Evolutionary conservation across 2,797 vertebrate species (phyloP).

Genomic region (Pseudochirops corinnae): DNA sequence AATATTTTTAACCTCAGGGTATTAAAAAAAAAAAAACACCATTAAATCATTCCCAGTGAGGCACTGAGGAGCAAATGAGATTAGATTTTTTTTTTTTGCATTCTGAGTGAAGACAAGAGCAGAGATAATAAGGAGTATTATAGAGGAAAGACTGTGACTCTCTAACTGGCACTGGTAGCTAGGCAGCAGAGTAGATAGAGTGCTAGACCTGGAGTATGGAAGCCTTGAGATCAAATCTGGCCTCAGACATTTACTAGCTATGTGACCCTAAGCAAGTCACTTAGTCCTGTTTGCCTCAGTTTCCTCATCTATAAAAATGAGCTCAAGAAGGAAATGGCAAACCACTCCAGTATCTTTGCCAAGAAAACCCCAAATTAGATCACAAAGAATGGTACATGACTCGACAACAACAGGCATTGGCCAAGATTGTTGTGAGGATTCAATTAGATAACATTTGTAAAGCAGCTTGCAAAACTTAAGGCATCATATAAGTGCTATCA

Average conservation of each 20-base stretch:
- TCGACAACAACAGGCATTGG: neutral
- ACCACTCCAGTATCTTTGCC: neutral
- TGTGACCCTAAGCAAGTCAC: neutral
- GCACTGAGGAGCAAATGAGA: neutral
- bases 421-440: neutral
- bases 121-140: too few relatives aligned
- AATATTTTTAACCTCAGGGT: neutral
- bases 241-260: neutral
- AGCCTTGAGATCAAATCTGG: neutral
- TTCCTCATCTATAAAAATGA: neutral
- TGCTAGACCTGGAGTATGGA: neutral
- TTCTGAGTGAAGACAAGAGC: neutral
- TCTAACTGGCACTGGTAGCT: neutral
- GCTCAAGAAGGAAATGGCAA: neutral
- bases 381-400: neutral
- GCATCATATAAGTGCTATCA: neutral
- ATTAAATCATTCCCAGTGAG: neutral
- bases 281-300: neutral
- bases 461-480: neutral
- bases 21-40: neutral
- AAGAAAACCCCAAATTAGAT: neutral
- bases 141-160: neutral
- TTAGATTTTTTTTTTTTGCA: neutral
- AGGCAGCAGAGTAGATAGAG: neutral
- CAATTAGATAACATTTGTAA: neutral